These are phyloP conservation scores for Heptranchias perlo DNA, from an alignment of 2,113 vertebrate genomes.

Conservation along the genomic window DNA sequence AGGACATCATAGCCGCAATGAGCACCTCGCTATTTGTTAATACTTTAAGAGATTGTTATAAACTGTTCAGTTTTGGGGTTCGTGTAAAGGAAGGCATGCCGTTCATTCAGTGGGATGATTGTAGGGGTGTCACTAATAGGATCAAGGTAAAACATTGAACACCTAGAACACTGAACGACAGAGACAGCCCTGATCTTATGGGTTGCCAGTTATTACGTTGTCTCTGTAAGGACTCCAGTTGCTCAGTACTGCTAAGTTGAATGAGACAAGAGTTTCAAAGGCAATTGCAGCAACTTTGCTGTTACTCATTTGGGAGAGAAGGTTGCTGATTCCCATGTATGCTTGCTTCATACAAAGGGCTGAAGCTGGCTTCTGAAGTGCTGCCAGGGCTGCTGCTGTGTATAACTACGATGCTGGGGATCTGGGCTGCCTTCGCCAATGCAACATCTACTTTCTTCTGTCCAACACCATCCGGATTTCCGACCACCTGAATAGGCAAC, in stretches of 20 bases:
- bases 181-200: not conserved
- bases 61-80: not conserved
- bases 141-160: not conserved
- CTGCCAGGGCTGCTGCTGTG: slow-evolving; percentile 46
- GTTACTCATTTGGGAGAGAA: slow-evolving; percentile 36
- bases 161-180: not conserved
- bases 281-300: slow-evolving; percentile 31
- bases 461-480: slow-evolving; percentile 42
- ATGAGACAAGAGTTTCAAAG: slow-evolving; percentile 37
- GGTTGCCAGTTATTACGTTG: not conserved
- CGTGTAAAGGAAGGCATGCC: not conserved
- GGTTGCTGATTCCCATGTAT: slow-evolving; percentile 42
- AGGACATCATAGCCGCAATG: not conserved
- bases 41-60: not conserved
- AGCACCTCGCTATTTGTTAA: not conserved
- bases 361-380: slow-evolving; percentile 43
- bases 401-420: slow-evolving; percentile 51
- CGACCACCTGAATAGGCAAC: slow-evolving; percentile 43
- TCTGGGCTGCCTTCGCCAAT: slow-evolving; percentile 43
- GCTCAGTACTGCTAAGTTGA: not conserved
- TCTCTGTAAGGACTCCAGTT: not conserved
- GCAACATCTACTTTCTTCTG: slow-evolving; percentile 43
- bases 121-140: not conserved
- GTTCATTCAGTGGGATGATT: not conserved
- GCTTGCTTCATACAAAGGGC: slow-evolving; percentile 9